These are phyloP conservation scores for Bombyx mandarina DNA, from an alignment of 1,140 invertebrate genomes.

Conservation along the genomic window DNA sequence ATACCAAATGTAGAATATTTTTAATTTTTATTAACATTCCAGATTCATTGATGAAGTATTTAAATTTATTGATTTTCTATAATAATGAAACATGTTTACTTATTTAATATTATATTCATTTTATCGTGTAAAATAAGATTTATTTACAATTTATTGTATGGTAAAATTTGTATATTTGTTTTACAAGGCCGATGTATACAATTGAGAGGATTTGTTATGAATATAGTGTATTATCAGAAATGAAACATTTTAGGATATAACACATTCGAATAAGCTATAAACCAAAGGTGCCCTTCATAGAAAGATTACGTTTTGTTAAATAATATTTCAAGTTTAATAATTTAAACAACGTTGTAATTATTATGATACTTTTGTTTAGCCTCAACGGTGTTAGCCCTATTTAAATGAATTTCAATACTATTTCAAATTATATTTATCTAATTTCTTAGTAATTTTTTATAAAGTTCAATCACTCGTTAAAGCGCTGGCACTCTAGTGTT, in stretches of 20 bases:
- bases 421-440: slow-evolving; percentile 71
- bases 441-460: slow-evolving; percentile 68
- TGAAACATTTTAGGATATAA: slow-evolving; percentile 66
- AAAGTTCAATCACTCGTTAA: slow-evolving; percentile 68
- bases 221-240: slow-evolving; percentile 63
- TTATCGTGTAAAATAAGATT: slow-evolving; percentile 64
- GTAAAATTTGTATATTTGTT: slow-evolving; percentile 51
- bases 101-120: slow-evolving; percentile 55
- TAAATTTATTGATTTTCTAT: slow-evolving; percentile 45
- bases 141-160: slow-evolving; percentile 66
- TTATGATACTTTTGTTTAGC: slow-evolving; percentile 67
- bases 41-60: slow-evolving; percentile 59
- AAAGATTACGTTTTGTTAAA: slow-evolving; percentile 70
- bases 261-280: slow-evolving; percentile 72
- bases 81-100: slow-evolving; percentile 35
- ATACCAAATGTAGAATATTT: slow-evolving; percentile 64
- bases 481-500: slow-evolving; percentile 67
- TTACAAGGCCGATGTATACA: slow-evolving; percentile 58
- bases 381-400: slow-evolving; percentile 64
- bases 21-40: slow-evolving; percentile 67
- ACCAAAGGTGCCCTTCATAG: slow-evolving; percentile 74
- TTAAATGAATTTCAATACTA: slow-evolving; percentile 67
- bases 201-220: slow-evolving; percentile 60
- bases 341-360: slow-evolving; percentile 64
- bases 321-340: slow-evolving; percentile 70